phyloP scores from a whole-genome alignment of 2,113 vertebrate species.

The Phoenicopterus ruber region DNA sequence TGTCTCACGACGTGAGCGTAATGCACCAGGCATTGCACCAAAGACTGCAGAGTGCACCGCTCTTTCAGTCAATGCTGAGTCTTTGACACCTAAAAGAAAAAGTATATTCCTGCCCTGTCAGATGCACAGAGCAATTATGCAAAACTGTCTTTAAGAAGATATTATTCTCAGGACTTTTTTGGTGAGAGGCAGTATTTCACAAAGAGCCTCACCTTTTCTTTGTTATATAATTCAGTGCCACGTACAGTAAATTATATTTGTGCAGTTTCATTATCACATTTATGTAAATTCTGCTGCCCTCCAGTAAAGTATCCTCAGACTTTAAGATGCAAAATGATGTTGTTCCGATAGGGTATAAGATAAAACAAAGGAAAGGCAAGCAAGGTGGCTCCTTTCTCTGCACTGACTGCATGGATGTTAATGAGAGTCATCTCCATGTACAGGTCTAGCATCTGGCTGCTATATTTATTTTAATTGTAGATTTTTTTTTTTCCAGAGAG shows the following conservation, averaged over 20 bases:
- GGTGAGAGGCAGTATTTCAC: background rate
- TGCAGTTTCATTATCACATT: background rate
- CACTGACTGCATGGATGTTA: constrained; percentile 25
- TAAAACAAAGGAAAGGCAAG: constrained; percentile 30
- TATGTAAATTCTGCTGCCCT: background rate
- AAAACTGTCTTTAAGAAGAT: constrained; percentile 11
- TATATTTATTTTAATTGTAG: constrained; percentile 42
- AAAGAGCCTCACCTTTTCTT: constrained; percentile 21
- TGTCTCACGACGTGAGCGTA: background rate
- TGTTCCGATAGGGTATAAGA: background rate
- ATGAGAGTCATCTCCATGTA: background rate
- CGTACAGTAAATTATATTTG: constrained; percentile 25
- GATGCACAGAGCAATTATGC: constrained; percentile 15
- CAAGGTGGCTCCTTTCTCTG: constrained; percentile 15
- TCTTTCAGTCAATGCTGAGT: constrained; percentile 1
- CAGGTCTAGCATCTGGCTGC: constrained; percentile 30
- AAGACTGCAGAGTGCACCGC: constrained; percentile 49
- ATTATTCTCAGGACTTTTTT: background rate
- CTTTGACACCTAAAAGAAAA: constrained; percentile 39
- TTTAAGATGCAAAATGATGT: background rate
- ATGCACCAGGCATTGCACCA: constrained; percentile 65
- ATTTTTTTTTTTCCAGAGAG: background rate
- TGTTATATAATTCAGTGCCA: background rate
- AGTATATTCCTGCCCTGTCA: constrained; percentile 23
- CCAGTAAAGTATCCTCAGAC: background rate